Evolutionary conservation across 2,797 vertebrate genomes (phyloP), one percentile per base, ranked within the genome.

Genomic region (Sebastes miniatus): DNA sequence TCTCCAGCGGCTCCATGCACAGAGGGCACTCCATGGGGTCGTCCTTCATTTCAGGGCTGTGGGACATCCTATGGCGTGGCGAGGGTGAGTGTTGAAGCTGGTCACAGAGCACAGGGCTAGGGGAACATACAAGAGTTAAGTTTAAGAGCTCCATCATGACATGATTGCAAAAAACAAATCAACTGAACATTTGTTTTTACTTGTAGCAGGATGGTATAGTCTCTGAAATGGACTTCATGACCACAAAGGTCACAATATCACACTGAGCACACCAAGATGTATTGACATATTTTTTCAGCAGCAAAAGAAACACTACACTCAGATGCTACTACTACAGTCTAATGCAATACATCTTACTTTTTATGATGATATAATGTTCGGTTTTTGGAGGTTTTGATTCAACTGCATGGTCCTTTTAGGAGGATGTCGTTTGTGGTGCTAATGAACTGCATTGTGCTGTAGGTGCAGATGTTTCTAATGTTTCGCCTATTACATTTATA

Each of bases 1-100:
- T 99, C 94, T 99, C 99, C 94, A 99, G 95, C 18, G 99, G 98
- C 81, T 99, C 99, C 99, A 99, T 99, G 96, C 99, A 99, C 95
- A 99, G 96, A 81, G 99, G 99, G 94, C 99, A 99, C 97, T 99
- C 99, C 96, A 99, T 98, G 92, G 97, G 97, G 94, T 99, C 98
- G 93, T 99, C 99, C 94, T 99, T 99, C 90, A 96, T 96, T 83
- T 99, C 98, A 84, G 99, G 99, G 96, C 98, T 99, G 96, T 97
- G 97, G 97, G 99, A 99, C 99, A 99, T 99, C 94, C 94, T 96
- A 96, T 88, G 89, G 87, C 72, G 92, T 84, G 57, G 82, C 56
- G 39, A 83, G 58, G 84, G 83, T 83, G 84, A 81, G 84, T 84
- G 86, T 73, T 87, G 86, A 80, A 83, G 87, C 79, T 89, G 85